Evolutionary conservation across 2,113 vertebrate species (phyloP).

Genomic region (Vidua macroura): DNA sequence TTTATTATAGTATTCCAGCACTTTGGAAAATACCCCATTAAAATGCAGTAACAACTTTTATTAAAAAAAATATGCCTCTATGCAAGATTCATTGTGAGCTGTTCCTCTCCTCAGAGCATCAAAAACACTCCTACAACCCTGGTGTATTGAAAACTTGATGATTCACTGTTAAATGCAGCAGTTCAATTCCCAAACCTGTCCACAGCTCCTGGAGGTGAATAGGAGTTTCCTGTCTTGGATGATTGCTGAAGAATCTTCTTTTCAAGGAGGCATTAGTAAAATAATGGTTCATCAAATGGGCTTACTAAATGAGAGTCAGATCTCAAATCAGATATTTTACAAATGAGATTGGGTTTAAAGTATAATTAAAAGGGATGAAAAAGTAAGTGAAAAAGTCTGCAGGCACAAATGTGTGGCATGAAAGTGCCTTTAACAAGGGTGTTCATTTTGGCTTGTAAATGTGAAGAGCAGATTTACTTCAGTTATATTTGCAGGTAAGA

Average conservation of each 20-base stretch:
- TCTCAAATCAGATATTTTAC: not conserved
- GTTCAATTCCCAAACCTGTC: not conserved
- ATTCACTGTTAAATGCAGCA: conserved; percentile 9
- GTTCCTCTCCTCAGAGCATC: not conserved
- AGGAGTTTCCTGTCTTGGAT: not conserved
- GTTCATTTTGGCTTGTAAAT: not conserved
- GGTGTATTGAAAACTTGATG: not conserved
- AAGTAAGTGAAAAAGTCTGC: not conserved
- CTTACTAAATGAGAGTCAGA: not conserved
- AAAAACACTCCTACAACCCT: not conserved
- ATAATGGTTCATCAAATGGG: not conserved
- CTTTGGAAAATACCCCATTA: not conserved
- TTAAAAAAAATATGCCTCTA: not conserved
- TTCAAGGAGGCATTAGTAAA: not conserved
- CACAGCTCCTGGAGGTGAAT: not conserved
- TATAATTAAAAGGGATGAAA: not conserved
- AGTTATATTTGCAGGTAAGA: not conserved
- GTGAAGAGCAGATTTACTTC: not conserved
- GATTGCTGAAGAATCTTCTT: not conserved
- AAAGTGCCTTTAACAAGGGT: not conserved
- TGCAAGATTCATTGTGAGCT: conserved; percentile 9
- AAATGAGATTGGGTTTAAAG: not conserved
- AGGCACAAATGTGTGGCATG: not conserved
- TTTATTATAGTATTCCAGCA: not conserved
- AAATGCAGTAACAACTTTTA: not conserved